A percentile compares a stretch with the other conserved stretches of the same genome.
These are phyloP conservation scores for Numenius phaeopus DNA, from an alignment of 2,797 vertebrate species.

Conservation along the genomic window DNA sequence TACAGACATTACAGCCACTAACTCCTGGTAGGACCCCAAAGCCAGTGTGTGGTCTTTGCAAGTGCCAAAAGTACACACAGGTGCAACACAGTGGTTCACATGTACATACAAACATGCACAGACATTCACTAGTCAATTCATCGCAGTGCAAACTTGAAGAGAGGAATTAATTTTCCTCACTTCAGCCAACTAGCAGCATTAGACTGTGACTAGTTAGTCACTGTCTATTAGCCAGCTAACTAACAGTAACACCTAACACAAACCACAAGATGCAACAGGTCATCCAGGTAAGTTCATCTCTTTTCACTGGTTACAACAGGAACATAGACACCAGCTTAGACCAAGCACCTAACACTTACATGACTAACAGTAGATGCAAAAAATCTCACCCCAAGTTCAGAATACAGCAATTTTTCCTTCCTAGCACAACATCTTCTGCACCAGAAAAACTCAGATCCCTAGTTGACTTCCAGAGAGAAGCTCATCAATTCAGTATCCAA, in stretches of 20 bases:
- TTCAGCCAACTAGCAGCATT: neutral
- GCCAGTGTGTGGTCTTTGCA: neutral
- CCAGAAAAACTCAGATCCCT: neutral
- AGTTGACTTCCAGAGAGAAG: neutral
- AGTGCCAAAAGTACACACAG: neutral
- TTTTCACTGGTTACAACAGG: neutral
- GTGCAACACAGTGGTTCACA: neutral
- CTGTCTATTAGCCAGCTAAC: neutral
- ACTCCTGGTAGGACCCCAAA: neutral
- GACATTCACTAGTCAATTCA: neutral
- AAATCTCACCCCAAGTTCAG: neutral
- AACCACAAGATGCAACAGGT: neutral
- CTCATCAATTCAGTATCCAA: neutral
- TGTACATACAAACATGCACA: rapidly evolving
- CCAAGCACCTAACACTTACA: neutral
- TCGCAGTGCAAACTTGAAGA: neutral
- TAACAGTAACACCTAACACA: neutral
- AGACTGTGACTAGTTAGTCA: neutral
- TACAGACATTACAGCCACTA: neutral
- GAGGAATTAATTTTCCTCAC: neutral
- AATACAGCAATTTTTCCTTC: neutral
- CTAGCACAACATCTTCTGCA: neutral
- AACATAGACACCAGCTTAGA: neutral
- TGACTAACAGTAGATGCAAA: neutral
- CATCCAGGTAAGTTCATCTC: neutral